These are phyloP conservation scores for Megaceryle torquata DNA, from an alignment of 2,113 vertebrate species.

Conservation along the genomic window DNA sequence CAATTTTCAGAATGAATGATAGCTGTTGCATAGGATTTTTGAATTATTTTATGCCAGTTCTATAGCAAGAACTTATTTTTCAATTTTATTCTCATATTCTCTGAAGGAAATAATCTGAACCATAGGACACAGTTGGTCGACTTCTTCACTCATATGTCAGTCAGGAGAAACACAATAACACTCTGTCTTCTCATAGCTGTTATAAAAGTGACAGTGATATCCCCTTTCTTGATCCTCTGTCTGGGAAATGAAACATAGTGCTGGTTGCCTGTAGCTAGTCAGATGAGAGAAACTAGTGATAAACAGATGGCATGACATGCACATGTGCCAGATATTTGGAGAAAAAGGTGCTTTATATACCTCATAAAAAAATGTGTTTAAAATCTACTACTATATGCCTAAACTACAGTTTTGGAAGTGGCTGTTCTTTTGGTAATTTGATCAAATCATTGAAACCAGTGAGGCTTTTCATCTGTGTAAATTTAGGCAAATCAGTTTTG, in stretches of 20 bases:
- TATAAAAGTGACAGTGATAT: conserved; percentile 12
- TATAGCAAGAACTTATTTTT: conserved; percentile 3
- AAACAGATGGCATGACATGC: background rate
- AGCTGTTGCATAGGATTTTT: background rate
- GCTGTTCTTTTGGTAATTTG: background rate
- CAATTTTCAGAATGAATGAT: conserved; percentile 20
- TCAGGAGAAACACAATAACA: background rate
- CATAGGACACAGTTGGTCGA: background rate
- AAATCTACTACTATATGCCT: background rate
- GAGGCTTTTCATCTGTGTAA: background rate
- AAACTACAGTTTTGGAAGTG: background rate
- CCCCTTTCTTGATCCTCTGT: conserved; percentile 12
- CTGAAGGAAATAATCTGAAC: conserved; percentile 10
- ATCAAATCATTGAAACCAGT: background rate
- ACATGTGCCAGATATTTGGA: background rate
- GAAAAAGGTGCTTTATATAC: background rate
- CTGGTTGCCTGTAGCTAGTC: background rate
- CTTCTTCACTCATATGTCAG: conserved; percentile 33
- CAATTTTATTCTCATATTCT: conserved; percentile 27
- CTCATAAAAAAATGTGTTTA: background rate
- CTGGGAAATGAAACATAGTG: background rate
- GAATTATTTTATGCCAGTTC: conserved; percentile 24
- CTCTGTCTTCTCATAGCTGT: background rate
- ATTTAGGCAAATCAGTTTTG: background rate
- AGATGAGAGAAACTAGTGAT: background rate